Conservation (phyloP, 2,888 invertebrate species). For the Chalcis sispes region DNA sequence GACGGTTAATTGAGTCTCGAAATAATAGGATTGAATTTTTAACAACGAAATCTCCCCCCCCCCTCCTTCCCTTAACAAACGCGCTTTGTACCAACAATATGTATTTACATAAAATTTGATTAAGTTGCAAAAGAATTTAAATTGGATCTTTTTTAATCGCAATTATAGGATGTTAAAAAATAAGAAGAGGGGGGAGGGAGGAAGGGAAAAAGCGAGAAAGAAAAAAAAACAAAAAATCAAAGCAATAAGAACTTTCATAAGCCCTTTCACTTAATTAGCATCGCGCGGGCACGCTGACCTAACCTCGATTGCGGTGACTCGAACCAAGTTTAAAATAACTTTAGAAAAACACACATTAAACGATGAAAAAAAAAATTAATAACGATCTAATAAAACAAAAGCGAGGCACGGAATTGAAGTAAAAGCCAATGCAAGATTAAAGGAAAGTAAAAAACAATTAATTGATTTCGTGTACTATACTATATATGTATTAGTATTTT, state of each 20-base stretch:
- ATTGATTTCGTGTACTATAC: too few species aligned
- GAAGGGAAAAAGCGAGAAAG: too few species aligned
- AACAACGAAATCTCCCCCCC: background rate
- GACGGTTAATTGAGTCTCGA: slow-evolving; percentile 40
- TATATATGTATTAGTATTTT: too few species aligned
- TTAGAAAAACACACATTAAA: slow-evolving; percentile 35
- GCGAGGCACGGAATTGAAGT: too few species aligned
- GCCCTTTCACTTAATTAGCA: slow-evolving; percentile 49
- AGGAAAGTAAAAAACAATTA: too few species aligned
- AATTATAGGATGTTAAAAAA: slow-evolving; percentile 36
- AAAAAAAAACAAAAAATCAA: too few species aligned
- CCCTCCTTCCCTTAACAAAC: slow-evolving; percentile 16
- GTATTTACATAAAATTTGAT: slow-evolving; percentile 47
- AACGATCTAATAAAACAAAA: too few species aligned
- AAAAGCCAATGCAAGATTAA: too few species aligned
- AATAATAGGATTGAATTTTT: slow-evolving; percentile 47
- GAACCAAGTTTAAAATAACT: slow-evolving; percentile 44
- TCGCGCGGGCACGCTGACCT: slow-evolving; percentile 41
- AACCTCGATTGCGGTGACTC: slow-evolving; percentile 45
- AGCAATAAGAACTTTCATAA: slow-evolving; percentile 38
- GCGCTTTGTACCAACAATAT: slow-evolving; percentile 44
- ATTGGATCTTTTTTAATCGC: slow-evolving; percentile 50
- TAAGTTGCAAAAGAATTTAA: slow-evolving; percentile 47
- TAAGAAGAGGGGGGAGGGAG: too few species aligned
- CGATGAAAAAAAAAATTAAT: slow-evolving; percentile 35